Conservation (phyloP, 2,888 invertebrate genomes). For the Ophonus ardosiacus region DNA sequence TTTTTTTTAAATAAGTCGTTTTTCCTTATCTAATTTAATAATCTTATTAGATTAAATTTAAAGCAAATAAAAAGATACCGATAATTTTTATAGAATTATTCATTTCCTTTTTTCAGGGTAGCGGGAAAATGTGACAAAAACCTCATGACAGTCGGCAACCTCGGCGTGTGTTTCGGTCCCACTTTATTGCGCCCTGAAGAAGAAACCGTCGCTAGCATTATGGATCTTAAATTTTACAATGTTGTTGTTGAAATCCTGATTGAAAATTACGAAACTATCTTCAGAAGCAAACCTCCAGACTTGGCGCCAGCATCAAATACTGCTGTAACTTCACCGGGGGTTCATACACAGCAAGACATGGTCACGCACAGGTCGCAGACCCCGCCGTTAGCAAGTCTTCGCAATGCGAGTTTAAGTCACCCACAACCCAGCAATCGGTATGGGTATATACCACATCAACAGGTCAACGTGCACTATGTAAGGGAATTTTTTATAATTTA, state of each 20-base stretch:
- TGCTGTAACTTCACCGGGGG: not conserved
- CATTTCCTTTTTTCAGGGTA: slow-evolving; percentile 79
- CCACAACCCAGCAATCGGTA: slow-evolving; percentile 42
- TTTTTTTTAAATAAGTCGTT: too few species aligned
- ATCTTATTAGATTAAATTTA: too few species aligned
- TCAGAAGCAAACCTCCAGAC: slow-evolving; percentile 73
- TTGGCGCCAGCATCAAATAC: not conserved
- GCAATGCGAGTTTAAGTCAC: slow-evolving; percentile 49
- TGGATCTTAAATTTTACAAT: slow-evolving; percentile 99
- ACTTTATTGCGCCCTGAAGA: slow-evolving; percentile 96
- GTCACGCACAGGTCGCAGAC: slow-evolving; percentile 55
- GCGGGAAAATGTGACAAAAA: slow-evolving; percentile 91
- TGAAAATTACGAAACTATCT: slow-evolving; percentile 89
- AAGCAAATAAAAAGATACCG: too few species aligned
- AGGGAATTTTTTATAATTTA: not conserved
- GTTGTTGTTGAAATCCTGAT: slow-evolving; percentile 98
- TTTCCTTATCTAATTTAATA: too few species aligned
- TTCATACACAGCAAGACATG: not conserved
- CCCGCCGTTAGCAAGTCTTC: slow-evolving; percentile 42
- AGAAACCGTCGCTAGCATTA: slow-evolving; percentile 98
- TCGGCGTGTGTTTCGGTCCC: slow-evolving; percentile 99
- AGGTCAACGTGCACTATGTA: slow-evolving; percentile 60
- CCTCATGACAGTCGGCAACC: slow-evolving; percentile 97
- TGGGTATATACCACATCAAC: slow-evolving; percentile 40
- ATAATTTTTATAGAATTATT: too few species aligned